A percentile compares a stretch with the other conserved stretches of the same genome.
Conservation (phyloP, 2,113 vertebrate species). For the Arothron firmamentum region DNA sequence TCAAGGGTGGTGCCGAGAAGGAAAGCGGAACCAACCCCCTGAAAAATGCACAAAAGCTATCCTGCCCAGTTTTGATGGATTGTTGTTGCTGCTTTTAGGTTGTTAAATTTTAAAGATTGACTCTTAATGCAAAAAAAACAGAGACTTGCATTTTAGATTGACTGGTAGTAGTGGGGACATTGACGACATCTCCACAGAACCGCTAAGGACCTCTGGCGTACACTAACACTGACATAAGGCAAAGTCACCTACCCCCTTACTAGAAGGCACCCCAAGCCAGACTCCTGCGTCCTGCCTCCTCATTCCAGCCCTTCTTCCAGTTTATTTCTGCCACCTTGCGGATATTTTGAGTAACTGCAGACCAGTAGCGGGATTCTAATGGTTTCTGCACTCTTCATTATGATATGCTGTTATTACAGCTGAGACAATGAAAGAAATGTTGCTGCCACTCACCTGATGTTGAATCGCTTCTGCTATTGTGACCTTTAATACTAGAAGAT, state of each 20-base stretch:
- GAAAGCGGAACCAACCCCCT: neutral
- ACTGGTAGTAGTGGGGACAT: constrained; percentile 13
- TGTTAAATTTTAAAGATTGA: constrained; percentile 42
- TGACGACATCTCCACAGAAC: constrained; percentile 61
- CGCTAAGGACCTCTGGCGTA: constrained; percentile 15
- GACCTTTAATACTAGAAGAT: constrained; percentile 33
- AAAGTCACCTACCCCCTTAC: constrained; percentile 18
- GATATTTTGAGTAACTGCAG: constrained; percentile 56
- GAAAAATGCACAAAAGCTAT: constrained; percentile 56
- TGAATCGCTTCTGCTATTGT: constrained; percentile 26
- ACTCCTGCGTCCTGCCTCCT: constrained; percentile 61
- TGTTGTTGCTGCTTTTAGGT: constrained; percentile 74
- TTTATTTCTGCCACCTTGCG: constrained; percentile 53
- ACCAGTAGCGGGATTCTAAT: constrained; percentile 70
- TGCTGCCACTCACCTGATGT: constrained; percentile 41
- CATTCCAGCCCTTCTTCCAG: constrained; percentile 27
- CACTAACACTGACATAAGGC: constrained; percentile 32
- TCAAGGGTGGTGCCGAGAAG: neutral
- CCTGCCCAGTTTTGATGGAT: constrained; percentile 47
- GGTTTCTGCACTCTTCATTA: constrained; percentile 49
- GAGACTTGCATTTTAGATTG: constrained; percentile 43
- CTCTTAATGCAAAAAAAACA: constrained; percentile 76
- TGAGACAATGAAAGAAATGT: constrained; percentile 47
- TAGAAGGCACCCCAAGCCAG: constrained; percentile 50
- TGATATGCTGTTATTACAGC: constrained; percentile 36